These are phyloP conservation scores for Echiichthys vipera DNA, from an alignment of 2,797 vertebrate species.

Conservation along the genomic window DNA sequence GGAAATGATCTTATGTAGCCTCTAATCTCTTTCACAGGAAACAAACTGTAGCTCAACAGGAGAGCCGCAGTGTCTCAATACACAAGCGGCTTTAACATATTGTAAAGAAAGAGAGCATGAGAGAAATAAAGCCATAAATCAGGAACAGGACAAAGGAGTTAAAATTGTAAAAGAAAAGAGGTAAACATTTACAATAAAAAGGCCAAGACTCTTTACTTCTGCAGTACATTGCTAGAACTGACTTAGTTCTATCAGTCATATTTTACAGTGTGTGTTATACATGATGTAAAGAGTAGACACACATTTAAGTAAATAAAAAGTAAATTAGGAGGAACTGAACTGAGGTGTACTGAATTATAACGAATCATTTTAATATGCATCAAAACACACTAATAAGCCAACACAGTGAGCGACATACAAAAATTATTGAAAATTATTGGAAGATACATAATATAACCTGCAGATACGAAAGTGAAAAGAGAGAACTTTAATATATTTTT, in stretches of 20 bases:
- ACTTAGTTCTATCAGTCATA: neutral
- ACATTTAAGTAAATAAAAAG: neutral
- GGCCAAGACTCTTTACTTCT: neutral
- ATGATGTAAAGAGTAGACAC: neutral
- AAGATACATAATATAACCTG: neutral
- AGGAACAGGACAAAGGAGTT: neutral
- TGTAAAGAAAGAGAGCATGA: neutral
- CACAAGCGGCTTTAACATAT: slow-evolving; percentile 26
- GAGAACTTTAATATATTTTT: neutral
- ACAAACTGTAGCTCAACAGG: slow-evolving; percentile 23
- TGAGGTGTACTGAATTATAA: slow-evolving; percentile 3
- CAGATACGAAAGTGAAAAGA: neutral
- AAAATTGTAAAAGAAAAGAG: neutral
- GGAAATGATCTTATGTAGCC: slow-evolving; percentile 28
- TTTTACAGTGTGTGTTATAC: slow-evolving; percentile 7
- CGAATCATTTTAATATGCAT: neutral
- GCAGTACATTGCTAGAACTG: neutral
- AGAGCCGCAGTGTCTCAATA: slow-evolving; percentile 39
- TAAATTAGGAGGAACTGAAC: neutral
- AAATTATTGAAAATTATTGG: too few relatives aligned
- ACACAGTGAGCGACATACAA: too few relatives aligned
- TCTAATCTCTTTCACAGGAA: slow-evolving; percentile 41
- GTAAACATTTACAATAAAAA: slow-evolving; percentile 15
- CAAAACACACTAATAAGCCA: neutral
- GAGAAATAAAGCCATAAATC: slow-evolving; percentile 5